phyloP scores from a whole-genome alignment of 2,888 invertebrate genomes.

The Pyralis farinalis region DNA sequence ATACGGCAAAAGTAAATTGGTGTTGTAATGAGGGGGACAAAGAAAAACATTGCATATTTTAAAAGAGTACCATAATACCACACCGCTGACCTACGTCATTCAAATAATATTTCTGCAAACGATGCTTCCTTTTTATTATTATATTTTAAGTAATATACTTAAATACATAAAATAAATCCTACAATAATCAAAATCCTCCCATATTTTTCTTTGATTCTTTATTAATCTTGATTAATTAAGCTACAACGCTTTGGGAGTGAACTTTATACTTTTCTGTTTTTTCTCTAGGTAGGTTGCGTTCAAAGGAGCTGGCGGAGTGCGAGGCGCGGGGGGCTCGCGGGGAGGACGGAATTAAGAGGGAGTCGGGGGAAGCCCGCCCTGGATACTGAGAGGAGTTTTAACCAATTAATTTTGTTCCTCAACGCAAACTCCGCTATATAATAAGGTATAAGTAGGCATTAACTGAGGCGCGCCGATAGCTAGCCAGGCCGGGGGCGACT shows the following conservation, averaged over 20 bases:
- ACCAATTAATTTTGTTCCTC: constrained; percentile 83
- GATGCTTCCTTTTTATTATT: no score
- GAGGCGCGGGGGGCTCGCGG: constrained; percentile 45
- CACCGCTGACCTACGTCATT: no score
- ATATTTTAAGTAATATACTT: no score
- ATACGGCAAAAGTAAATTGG: no score
- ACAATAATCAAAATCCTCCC: no score
- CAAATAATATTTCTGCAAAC: no score
- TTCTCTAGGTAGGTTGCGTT: constrained; percentile 81
- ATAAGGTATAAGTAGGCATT: constrained; percentile 82
- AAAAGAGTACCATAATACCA: no score
- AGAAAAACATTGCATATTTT: no score
- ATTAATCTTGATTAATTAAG: constrained; percentile 51
- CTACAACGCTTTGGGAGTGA: constrained; percentile 60
- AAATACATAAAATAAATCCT: no score
- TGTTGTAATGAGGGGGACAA: no score
- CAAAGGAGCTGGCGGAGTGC: constrained; percentile 75
- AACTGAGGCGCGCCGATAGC: constrained; percentile 79
- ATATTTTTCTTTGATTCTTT: no score
- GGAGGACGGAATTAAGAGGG: constrained; percentile 70
- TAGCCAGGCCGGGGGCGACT: constrained; percentile 69
- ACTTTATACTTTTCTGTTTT: constrained; percentile 80
- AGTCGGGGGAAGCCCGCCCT: constrained; percentile 62
- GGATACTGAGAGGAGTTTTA: constrained; percentile 83
- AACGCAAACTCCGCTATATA: constrained; percentile 81